These are phyloP conservation scores for Candidula unifasciata DNA, from an alignment of 2,888 invertebrate genomes.

Conservation along the genomic window DNA sequence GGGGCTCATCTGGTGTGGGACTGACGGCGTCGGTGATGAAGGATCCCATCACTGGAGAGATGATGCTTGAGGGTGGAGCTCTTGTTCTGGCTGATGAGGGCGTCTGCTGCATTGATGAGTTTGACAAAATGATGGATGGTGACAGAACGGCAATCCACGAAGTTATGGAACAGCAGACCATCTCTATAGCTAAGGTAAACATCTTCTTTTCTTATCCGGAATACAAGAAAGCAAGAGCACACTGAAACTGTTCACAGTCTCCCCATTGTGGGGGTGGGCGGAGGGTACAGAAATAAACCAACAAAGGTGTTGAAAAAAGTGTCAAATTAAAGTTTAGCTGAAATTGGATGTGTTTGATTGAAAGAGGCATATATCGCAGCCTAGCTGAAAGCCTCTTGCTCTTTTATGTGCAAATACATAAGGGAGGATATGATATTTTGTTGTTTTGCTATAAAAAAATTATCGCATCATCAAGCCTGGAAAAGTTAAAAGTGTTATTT, in stretches of 20 bases:
- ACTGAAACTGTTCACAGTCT: neutral
- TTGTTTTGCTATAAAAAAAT: no score
- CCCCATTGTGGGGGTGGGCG: no score
- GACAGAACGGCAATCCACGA: constrained; percentile 82
- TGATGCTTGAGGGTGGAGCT: constrained; percentile 93
- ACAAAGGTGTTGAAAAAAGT: no score
- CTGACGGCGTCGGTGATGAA: constrained; percentile 98
- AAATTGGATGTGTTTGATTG: no score
- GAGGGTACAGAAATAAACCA: no score
- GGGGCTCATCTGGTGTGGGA: constrained; percentile 98
- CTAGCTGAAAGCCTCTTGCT: no score
- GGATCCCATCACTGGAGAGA: constrained; percentile 97
- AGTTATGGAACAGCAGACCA: constrained; percentile 95
- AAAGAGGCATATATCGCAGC: no score
- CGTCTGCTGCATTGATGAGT: constrained; percentile 99
- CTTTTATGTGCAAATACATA: no score
- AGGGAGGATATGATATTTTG: no score
- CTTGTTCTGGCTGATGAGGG: constrained; percentile 97
- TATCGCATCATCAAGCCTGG: no score
- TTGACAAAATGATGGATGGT: constrained; percentile 97
- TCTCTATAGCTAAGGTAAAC: constrained; percentile 96
- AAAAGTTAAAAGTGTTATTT: no score
- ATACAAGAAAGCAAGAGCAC: neutral
- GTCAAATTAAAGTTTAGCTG: no score
- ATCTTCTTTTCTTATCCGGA: neutral